Evolutionary conservation across 2,113 vertebrate species (phyloP).

Genomic region (Pyrgilauda ruficollis): DNA sequence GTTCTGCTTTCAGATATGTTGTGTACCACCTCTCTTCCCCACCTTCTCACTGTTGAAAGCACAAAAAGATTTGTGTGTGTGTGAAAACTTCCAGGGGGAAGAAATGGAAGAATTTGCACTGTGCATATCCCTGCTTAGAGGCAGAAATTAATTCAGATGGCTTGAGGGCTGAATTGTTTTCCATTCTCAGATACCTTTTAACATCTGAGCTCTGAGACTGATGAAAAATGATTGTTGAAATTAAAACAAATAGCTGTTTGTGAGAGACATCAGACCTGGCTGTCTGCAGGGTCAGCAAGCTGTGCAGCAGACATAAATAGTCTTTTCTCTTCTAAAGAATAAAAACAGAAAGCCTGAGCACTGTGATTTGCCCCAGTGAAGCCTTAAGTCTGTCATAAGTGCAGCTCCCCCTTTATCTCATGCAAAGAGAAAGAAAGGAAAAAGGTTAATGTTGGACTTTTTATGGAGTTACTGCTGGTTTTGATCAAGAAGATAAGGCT

Average conservation of each 20-base stretch:
- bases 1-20: background rate
- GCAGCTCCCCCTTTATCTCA: background rate
- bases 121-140: background rate
- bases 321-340: background rate
- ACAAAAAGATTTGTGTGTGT: background rate
- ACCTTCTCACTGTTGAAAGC: background rate
- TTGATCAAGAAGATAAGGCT: background rate
- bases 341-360: background rate
- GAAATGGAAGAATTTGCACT: background rate
- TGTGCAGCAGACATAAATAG: background rate
- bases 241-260: conserved; percentile 10
- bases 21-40: background rate
- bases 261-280: background rate
- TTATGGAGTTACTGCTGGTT: background rate
- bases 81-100: conserved; percentile 11
- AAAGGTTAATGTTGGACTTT: background rate
- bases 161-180: background rate
- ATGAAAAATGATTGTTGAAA: background rate
- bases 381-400: background rate
- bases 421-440: background rate
- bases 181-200: background rate
- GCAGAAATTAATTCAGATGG: background rate
- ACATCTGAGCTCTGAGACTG: background rate
- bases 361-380: background rate
- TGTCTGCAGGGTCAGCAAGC: background rate